Evolutionary conservation across 2,888 invertebrate genomes (phyloP), one percentile per base, ranked within the genome.

Genomic region (Rhaphigaster nebulosa): DNA sequence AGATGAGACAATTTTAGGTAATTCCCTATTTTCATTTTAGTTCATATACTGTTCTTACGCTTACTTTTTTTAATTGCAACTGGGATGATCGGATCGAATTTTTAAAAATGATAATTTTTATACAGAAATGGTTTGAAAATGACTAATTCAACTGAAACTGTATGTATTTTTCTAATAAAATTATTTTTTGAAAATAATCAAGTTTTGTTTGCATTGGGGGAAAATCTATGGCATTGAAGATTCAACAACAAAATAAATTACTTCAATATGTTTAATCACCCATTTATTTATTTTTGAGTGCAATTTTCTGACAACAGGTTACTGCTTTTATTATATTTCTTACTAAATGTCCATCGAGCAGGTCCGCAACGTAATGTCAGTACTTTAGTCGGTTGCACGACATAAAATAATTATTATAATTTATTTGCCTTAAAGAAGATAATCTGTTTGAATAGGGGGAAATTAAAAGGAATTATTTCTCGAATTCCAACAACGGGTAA

Each of bases 401-500:
- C 15, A 65, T 15, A 2, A 65, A 65, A 18, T 34, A 70, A 70
- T 70, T 70, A 70, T 65, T 65, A 29, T 29, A 65, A 65, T 65
- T 65, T 20, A 70, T 34, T 34, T 70, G 18, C 1, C 65, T 65
- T 65, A 65, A 65, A 65, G n/a, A 29, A 26, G 8, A 65, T 29
- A 65, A 29, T 65, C 8, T 65, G 29, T 29, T 65, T 70, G 34
- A 29, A 70, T 34, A 34, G 34, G 5, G 34, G 34, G 70, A 20
- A 70, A 70, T 70, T 70, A 70, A 70, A 70, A 70, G 70, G 34
- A 70, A 70, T 70, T 70, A 70, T 70, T 70, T 70, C 8, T 34
- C 29, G 70, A 29, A 70, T 20, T 70, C 34, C 34, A 34, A 70
- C 34, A 34, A 34, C 34, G 70, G 29, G 34, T 70, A 70, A 70